Evolutionary conservation across 2,888 invertebrate genomes (phyloP), one percentile per base, ranked within the genome.

Genomic region (Notocelia uddmanniana): DNA sequence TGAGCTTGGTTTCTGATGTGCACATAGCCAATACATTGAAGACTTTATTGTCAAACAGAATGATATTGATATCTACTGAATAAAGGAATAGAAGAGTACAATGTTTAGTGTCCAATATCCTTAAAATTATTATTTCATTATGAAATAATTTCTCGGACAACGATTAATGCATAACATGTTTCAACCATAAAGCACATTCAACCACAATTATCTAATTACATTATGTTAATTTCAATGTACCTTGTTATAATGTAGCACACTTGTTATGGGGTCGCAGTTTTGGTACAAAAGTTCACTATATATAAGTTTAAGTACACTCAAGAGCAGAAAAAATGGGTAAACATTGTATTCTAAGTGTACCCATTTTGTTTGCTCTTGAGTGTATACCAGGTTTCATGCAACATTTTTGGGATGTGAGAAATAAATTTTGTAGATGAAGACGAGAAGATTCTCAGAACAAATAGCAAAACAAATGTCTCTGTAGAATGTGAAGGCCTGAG

Each of bases 101-200:
- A n/a, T n/a, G n/a, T n/a, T n/a, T n/a, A n/a, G n/a, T n/a, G n/a
- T n/a, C n/a, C n/a, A n/a, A n/a, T 13, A 1, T 6, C 34, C 13
- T 15, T 10, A 34, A 13, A 34, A 57, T 18, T 45, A 45, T 57
- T 48, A 48, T 26, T 26, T 48, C 8, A 18, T 57, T 57, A 19
- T 23, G 10, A 19, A 26, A 59, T 58, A 55, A 66, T 55, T 10
- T 37, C 41, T 64, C 37, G 45, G 26, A 26, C 13, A 26, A 58
- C 15, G 23, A 31, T 26, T 34, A 52, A 34, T 23, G 21, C 15
- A 54, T 45, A 13, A 57, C 57, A 21, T 21, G 19, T 54, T 64
- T 64, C 31, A 23, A 19, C 5, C 6, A 34, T 31, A 8, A 19
- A 19, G 18, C 19, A n/a, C n/a, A 62, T n/a, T 48, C n/a, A 11